Conservation (phyloP, 2,113 vertebrate genomes). For the Pogonocichla stellata region DNA sequence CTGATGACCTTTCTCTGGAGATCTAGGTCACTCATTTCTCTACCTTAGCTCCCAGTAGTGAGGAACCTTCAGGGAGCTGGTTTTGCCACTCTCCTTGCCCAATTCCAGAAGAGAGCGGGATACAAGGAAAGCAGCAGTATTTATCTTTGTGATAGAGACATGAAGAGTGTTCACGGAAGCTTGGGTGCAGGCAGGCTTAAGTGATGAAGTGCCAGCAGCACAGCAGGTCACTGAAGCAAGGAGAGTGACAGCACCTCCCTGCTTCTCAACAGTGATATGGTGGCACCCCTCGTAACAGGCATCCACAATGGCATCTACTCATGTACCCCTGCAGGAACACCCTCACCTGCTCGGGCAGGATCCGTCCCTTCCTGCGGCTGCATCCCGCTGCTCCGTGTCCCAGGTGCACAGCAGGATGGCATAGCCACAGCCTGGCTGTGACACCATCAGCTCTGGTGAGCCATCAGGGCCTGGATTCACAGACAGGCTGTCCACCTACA, state of each 20-base stretch:
- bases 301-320: neutral
- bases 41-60: neutral
- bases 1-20: neutral
- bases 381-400: constrained; percentile 74
- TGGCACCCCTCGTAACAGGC: neutral
- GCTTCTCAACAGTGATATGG: neutral
- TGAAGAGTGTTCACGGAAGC: neutral
- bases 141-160: neutral
- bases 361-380: neutral
- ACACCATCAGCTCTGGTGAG: constrained; percentile 91
- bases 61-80: neutral
- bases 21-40: neutral
- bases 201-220: neutral
- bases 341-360: constrained; percentile 66
- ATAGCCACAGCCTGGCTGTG: constrained; percentile 95
- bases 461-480: constrained; percentile 88
- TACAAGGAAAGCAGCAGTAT: neutral
- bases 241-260: neutral
- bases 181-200: neutral
- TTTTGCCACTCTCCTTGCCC: neutral
- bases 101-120: neutral
- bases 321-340: neutral
- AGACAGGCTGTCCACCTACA: constrained; percentile 94
- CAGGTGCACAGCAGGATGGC: constrained; percentile 91
- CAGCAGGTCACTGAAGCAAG: neutral